Percentiles rank a stretch among this genome's conserved stretches.
These are phyloP conservation scores for Indri indri DNA, from an alignment of 2,113 vertebrate species.

Conservation along the genomic window DNA sequence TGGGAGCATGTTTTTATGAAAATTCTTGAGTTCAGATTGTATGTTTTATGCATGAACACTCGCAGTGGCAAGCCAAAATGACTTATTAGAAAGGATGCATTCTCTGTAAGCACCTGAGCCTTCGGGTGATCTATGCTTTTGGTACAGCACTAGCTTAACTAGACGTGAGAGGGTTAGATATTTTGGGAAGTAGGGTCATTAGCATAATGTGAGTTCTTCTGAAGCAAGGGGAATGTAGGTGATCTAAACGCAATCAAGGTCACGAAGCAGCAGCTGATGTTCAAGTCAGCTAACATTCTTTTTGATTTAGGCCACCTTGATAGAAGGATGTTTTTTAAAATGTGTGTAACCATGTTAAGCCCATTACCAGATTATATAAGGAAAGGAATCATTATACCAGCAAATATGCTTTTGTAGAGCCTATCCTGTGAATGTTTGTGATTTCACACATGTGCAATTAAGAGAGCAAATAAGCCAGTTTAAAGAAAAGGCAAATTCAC, in stretches of 20 bases:
- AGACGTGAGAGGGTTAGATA: constrained; percentile 68
- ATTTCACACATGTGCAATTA: constrained; percentile 65
- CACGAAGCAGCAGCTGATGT: constrained; percentile 56
- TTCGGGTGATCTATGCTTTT: constrained; percentile 62
- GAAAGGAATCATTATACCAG: constrained; percentile 53
- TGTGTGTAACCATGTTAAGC: constrained; percentile 29
- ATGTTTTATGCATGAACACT: constrained; percentile 79
- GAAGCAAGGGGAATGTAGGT: constrained; percentile 59
- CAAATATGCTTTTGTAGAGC: not conserved
- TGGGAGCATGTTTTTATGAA: constrained; percentile 47
- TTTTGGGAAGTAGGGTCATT: constrained; percentile 74
- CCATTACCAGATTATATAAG: constrained; percentile 52
- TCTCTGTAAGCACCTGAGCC: constrained; percentile 68
- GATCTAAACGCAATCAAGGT: constrained; percentile 70
- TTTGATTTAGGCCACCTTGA: constrained; percentile 54
- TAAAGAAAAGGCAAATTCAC: constrained; percentile 48
- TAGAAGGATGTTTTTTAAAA: constrained; percentile 25
- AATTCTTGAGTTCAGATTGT: constrained; percentile 57
- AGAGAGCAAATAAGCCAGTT: constrained; percentile 43
- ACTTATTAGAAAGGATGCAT: constrained; percentile 60
- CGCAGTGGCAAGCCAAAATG: constrained; percentile 60
- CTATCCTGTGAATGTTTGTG: constrained; percentile 46
- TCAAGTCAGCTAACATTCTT: constrained; percentile 38
- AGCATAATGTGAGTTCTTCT: constrained; percentile 75
- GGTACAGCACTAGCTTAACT: constrained; percentile 59